phyloP scores from a whole-genome alignment of 2,113 vertebrate genomes.

The Pithys albifrons region DNA sequence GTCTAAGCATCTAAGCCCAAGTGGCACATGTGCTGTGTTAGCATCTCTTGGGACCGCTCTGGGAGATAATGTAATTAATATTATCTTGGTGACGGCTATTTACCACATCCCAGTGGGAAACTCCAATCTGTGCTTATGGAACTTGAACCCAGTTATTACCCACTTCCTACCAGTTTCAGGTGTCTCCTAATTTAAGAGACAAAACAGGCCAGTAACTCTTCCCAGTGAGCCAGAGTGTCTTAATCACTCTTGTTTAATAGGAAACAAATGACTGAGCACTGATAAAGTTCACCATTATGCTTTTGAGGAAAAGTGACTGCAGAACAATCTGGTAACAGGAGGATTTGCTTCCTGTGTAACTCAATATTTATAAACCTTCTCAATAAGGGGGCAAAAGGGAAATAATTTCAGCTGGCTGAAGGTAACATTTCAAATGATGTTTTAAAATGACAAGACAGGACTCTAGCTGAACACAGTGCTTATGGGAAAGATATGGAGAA shows the following conservation, averaged over 20 bases:
- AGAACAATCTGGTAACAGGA: conserved; percentile 59
- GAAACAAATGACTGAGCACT: conserved; percentile 58
- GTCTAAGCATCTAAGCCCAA: conserved; percentile 26
- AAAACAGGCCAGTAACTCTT: conserved; percentile 48
- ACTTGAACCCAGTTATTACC: conserved; percentile 40
- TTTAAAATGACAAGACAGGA: neutral
- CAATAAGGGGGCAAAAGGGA: neutral
- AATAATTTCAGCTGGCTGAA: neutral
- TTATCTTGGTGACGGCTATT: conserved; percentile 19
- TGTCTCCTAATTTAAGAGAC: conserved; percentile 50
- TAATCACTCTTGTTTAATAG: conserved; percentile 37
- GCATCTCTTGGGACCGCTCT: conserved; percentile 21
- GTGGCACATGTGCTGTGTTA: conserved; percentile 24
- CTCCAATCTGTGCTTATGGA: neutral
- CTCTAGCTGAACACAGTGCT: neutral
- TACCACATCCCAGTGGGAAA: conserved; percentile 30
- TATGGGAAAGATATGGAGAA: neutral
- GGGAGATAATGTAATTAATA: conserved; percentile 53
- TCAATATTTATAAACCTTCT: conserved; percentile 38
- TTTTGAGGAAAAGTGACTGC: conserved; percentile 66
- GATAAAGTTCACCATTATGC: conserved; percentile 60
- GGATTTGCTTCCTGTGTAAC: conserved; percentile 61
- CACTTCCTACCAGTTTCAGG: conserved; percentile 39
- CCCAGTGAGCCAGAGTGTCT: neutral
- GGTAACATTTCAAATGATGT: neutral